Percentiles rank a stretch among this genome's conserved stretches.
Evolutionary conservation across 2,113 vertebrate species (phyloP).

Genomic region (Phaethon lepturus): DNA sequence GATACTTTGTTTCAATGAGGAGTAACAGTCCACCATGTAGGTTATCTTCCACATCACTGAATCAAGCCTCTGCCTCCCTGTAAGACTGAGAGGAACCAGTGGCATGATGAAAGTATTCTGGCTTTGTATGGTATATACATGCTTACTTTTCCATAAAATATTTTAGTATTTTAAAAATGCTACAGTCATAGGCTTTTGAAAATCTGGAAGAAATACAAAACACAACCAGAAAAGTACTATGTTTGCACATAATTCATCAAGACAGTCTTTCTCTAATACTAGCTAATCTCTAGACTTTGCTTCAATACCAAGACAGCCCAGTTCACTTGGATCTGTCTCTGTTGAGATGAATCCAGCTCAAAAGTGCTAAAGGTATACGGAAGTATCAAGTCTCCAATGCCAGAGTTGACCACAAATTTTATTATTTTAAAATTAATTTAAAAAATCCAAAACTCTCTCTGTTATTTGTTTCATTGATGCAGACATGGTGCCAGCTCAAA

Average conservation of each 20-base stretch:
- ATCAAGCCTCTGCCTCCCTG: neutral
- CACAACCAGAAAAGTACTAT: rapidly evolving
- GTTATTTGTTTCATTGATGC: too few relatives aligned
- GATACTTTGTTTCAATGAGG: neutral
- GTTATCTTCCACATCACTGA: neutral
- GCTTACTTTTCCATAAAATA: neutral
- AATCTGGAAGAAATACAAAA: neutral
- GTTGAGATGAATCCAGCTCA: neutral
- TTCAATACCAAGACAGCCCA: rapidly evolving
- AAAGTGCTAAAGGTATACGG: rapidly evolving
- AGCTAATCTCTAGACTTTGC: neutral
- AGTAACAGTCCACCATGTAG: too few relatives aligned
- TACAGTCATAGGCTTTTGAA: neutral
- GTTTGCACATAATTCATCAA: neutral
- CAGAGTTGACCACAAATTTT: neutral
- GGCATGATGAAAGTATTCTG: neutral
- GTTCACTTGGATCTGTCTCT: neutral
- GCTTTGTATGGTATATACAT: neutral
- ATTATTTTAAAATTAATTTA: neutral
- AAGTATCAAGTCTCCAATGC: rapidly evolving
- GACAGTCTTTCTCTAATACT: too few relatives aligned
- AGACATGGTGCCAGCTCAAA: neutral
- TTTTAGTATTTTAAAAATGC: too few relatives aligned
- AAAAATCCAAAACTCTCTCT: neutral
- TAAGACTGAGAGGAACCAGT: neutral